A percentile compares a stretch with the other conserved stretches of the same genome.
These are phyloP conservation scores for Xylophagus ater DNA, from an alignment of 2,888 invertebrate genomes.

Conservation along the genomic window DNA sequence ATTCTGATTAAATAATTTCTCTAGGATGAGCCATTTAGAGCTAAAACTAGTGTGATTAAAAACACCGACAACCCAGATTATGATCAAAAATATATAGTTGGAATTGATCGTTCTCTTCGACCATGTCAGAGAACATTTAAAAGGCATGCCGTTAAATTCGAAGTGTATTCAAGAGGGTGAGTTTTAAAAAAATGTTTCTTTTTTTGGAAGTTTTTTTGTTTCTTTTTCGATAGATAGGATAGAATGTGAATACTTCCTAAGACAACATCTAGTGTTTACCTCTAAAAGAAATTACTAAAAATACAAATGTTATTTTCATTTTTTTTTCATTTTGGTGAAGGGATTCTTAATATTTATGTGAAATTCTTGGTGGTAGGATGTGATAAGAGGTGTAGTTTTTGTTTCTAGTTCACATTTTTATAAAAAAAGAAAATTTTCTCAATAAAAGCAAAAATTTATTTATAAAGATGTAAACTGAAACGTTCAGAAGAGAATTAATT, in stretches of 20 bases:
- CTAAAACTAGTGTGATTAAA: slow-evolving; percentile 66
- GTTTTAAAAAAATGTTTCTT: slow-evolving; percentile 25
- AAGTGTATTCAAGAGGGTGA: slow-evolving; percentile 88
- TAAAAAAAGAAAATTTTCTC: too few relatives aligned
- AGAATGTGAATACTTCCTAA: slow-evolving; percentile 3
- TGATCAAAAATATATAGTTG: slow-evolving; percentile 64
- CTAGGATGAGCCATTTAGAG: slow-evolving; percentile 60
- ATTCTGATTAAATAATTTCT: slow-evolving; percentile 19
- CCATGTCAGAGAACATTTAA: slow-evolving; percentile 80
- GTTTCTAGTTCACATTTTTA: too few relatives aligned
- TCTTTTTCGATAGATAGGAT: slow-evolving; percentile 9
- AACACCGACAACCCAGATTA: slow-evolving; percentile 85
- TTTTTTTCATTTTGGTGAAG: slow-evolving; percentile 1
- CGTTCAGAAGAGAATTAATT: neutral
- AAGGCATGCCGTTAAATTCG: slow-evolving; percentile 78
- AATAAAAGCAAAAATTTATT: too few relatives aligned
- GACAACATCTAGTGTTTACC: slow-evolving; percentile 16
- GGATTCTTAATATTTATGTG: too few relatives aligned
- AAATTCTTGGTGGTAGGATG: too few relatives aligned
- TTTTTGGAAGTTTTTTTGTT: slow-evolving; percentile 2
- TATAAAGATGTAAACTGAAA: too few relatives aligned
- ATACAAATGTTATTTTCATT: slow-evolving; percentile 3
- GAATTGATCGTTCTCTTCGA: slow-evolving; percentile 66
- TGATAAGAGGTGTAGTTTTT: too few relatives aligned
- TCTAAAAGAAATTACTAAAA: too few relatives aligned